Base-by-base conservation (phyloP, 1,140 invertebrate species). In the Monochamus saltuarius region DNA sequence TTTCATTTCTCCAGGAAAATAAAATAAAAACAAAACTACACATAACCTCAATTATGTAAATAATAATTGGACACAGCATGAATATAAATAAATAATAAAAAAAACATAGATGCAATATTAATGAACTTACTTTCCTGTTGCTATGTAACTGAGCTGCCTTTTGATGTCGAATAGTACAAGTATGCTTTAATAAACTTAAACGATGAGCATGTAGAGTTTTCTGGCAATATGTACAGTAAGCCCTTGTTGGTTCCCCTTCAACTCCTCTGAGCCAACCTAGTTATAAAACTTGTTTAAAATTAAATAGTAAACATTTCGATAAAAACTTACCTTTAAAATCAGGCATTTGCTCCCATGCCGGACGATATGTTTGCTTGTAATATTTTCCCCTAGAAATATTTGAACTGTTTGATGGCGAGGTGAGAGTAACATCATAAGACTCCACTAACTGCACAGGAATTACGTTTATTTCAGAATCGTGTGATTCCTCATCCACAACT, bases 131-230 rank as follows among this genome's bases (percentile, higher is more conserved):
- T 59, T 73, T 68, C 57, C 70, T 52, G 10, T 54, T 66, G 49
- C 64, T 68, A 61, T 75, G 67, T 16, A 71, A 43, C 64, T 76
- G 72, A 4, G 82, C 80, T 6, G 82, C 78, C 65, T 81, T 78
- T 50, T 83, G 81, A 70, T 83, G 82, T 35, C 82, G 77, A 66
- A 82, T 81, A 0, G 83, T 84, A 47, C 82, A 83, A 14, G 80
- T 84, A 47, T 85, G 83, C 54, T 84, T 85, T 14, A 84, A 59
- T 38, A 85, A 67, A 37, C 82, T 84, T 0, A 84, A 61, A 57
- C 82, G 68, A 73, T 85, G 83, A 3, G 83, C 83, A 70, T 85
- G 83, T n/a, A 85, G 69, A 61, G 80, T 81, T 68, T 83, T 84
- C 56, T 82, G 78, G 57, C 83, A 85, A 64, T 78, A 83, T 34